Conservation (phyloP, 2,888 invertebrate species). For the Brachynemurus nebulosus region DNA sequence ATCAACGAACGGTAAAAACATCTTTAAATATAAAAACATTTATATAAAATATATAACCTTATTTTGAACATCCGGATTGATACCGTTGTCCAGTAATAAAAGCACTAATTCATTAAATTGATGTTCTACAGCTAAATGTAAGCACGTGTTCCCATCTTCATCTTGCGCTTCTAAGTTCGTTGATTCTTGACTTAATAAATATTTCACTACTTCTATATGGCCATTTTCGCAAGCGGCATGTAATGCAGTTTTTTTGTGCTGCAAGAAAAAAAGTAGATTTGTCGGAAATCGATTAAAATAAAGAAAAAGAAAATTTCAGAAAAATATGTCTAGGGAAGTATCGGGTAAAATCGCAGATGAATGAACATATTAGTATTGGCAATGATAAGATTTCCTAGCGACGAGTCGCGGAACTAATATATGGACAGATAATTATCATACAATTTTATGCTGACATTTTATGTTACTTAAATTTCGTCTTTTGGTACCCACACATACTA, state of each 20-base stretch:
- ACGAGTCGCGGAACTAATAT: too few relatives aligned
- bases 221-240: conserved; percentile 58
- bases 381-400: too few relatives aligned
- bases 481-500: too few relatives aligned
- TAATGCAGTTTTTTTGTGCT: conserved; percentile 50
- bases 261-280: conserved; percentile 19
- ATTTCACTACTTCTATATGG: conserved; percentile 43
- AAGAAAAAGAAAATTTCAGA: neutral
- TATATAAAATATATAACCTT: too few relatives aligned
- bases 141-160: conserved; percentile 54
- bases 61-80: conserved; percentile 43
- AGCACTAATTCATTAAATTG: conserved; percentile 60
- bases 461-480: too few relatives aligned
- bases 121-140: conserved; percentile 63
- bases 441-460: too few relatives aligned
- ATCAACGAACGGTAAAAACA: neutral
- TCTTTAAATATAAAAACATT: neutral
- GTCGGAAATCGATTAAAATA: neutral
- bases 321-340: too few relatives aligned
- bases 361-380: too few relatives aligned
- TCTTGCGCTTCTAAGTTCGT: conserved; percentile 56
- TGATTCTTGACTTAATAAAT: conserved; percentile 42
- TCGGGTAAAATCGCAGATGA: too few relatives aligned
- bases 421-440: too few relatives aligned
- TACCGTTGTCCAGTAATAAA: conserved; percentile 50